phyloP scores from a whole-genome alignment of 2,888 invertebrate genomes.

The Pseudanteris insignis region DNA sequence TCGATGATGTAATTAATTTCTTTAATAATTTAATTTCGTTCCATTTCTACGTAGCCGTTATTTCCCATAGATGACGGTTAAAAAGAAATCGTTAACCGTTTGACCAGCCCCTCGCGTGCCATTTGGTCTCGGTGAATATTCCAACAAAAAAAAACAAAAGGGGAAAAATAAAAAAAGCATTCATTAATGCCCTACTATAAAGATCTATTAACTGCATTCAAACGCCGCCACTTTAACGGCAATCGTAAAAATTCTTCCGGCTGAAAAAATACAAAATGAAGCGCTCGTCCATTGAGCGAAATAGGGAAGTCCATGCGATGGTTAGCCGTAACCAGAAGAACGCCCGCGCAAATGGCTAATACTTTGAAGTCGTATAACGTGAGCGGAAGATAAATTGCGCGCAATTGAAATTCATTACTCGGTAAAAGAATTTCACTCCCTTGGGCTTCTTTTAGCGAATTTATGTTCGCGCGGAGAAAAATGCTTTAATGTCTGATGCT shows the following conservation, averaged over 20 bases:
- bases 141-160: too few species aligned
- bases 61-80: too few species aligned
- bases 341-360: constrained; percentile 43
- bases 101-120: too few species aligned
- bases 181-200: constrained; percentile 31
- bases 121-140: too few species aligned
- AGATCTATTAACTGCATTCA: constrained; percentile 30
- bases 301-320: constrained; percentile 41
- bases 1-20: too few species aligned
- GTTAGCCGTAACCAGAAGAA: constrained; percentile 42
- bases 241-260: constrained; percentile 44
- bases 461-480: constrained; percentile 41
- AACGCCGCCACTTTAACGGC: constrained; percentile 26
- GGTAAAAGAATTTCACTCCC: constrained; percentile 44
- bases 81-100: too few species aligned
- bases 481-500: constrained; percentile 37
- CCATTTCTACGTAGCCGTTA: too few species aligned
- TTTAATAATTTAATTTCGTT: too few species aligned
- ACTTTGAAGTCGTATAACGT: constrained; percentile 42
- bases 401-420: constrained; percentile 47
- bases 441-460: constrained; percentile 42
- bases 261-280: constrained; percentile 31
- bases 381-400: constrained; percentile 45
- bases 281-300: constrained; percentile 39
- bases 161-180: too few species aligned